Evolutionary conservation across 2,888 invertebrate genomes (phyloP), one percentile per base, ranked within the genome.

Genomic region (Nomada fabriciana): DNA sequence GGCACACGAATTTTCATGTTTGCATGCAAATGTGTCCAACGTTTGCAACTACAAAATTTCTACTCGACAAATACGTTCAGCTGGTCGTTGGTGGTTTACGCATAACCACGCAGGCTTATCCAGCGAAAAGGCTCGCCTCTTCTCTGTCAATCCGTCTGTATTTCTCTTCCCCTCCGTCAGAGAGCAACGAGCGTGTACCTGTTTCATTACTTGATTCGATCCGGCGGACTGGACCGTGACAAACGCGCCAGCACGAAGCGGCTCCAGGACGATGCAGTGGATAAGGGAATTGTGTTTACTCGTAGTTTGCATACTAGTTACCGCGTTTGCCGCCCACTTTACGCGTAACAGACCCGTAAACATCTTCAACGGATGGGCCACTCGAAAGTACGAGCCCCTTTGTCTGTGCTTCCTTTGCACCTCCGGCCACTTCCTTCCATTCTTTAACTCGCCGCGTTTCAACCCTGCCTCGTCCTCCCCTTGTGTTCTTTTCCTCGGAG

Each of bases 241-340:
- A 78, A 80, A 71, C 83, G 68, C 61, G 68, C 11, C 71, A 11
- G 55, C 73, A 59, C 23, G 75, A 61, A 78, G 78, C 71, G 67
- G 69, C 71, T 73, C 60, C 29, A 36, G 47, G 23, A 76, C 74
- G 80, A 64, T 60, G 68, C 73, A 25, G n/a, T 36, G 90, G 90
- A 91, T 93, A 92, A 92, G 91, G 90, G 90, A 92, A 92, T 92
- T 92, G 91, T 92, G 91, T 93, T 93, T 93, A 92, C 91, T 89
- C 89, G 84, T 87, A 92, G 92, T 93, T 93, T 91, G 92, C 92
- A 92, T 91, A 90, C 91, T 91, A 91, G 91, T 93, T 92, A 90
- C 89, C 89, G 83, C 86, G 86, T 87, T 87, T 86, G 86, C 88
- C 86, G 78, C 89, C 86, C 85, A 88, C 87, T 89, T 91, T 90